These are phyloP conservation scores for Epicampocera succincta DNA, from an alignment of 2,888 invertebrate species.

Conservation along the genomic window DNA sequence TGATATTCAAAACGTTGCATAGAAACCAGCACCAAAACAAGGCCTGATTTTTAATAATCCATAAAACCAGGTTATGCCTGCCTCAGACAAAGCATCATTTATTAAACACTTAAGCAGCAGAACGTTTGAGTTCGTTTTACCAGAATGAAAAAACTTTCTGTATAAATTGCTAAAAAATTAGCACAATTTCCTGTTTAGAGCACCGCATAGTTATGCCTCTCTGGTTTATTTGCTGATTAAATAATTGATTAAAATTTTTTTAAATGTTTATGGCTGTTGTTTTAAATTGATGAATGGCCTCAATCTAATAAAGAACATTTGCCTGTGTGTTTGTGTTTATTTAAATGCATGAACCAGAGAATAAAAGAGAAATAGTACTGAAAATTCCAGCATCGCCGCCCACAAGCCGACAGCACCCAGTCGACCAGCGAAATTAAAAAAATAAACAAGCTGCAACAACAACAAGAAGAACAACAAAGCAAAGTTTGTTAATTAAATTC, in stretches of 20 bases:
- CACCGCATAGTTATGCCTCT: background rate
- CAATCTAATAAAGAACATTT: slow-evolving; percentile 53
- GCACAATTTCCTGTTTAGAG: slow-evolving; percentile 45
- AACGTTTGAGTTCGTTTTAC: slow-evolving; percentile 4
- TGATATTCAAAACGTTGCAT: background rate
- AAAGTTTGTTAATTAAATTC: slow-evolving; percentile 55
- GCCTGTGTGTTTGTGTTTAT: slow-evolving; percentile 27
- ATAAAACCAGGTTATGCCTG: background rate
- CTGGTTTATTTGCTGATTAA: slow-evolving; percentile 19
- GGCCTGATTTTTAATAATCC: slow-evolving; percentile 24
- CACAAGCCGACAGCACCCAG: background rate
- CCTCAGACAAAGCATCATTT: slow-evolving; percentile 25
- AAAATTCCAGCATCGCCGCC: slow-evolving; percentile 8
- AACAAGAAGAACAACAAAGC: background rate
- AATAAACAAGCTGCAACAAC: slow-evolving; percentile 21
- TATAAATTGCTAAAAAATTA: slow-evolving; percentile 28
- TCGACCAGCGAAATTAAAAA: slow-evolving; percentile 32
- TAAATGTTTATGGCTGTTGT: slow-evolving; percentile 56
- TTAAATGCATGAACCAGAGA: slow-evolving; percentile 1
- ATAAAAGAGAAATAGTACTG: slow-evolving; percentile 13
- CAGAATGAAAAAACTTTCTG: slow-evolving; percentile 11
- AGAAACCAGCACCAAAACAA: background rate
- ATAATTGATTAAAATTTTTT: slow-evolving; percentile 42
- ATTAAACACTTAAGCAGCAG: background rate
- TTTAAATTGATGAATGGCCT: slow-evolving; percentile 62